phyloP scores from a whole-genome alignment of 2,888 invertebrate genomes.

The Andrena haemorrhoa region DNA sequence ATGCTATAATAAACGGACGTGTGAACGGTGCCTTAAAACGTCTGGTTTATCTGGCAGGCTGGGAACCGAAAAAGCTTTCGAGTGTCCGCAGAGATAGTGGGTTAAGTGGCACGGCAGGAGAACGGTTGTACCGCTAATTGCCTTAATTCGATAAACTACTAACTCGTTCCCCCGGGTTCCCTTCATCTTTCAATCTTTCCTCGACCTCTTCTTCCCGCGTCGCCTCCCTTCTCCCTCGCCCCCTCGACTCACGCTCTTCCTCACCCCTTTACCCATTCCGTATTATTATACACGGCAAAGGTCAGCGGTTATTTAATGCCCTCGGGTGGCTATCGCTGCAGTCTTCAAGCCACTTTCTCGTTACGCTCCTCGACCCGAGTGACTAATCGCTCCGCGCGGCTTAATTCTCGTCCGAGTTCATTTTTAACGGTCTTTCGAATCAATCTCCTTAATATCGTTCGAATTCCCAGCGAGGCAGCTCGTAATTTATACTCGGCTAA shows the following conservation, averaged over 20 bases:
- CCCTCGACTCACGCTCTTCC: conserved; percentile 25
- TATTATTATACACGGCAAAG: conserved; percentile 50
- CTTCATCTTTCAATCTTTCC: conserved; percentile 56
- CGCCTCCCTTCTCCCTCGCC: conserved; percentile 1
- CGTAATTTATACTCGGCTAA: conserved; percentile 36
- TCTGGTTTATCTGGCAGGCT: conserved; percentile 73
- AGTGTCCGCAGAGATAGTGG: conserved; percentile 78
- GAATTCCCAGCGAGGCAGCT: background rate
- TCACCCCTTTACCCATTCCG: conserved; percentile 12
- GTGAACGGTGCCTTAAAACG: conserved; percentile 64
- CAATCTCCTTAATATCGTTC: conserved; percentile 32
- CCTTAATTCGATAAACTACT: conserved; percentile 82
- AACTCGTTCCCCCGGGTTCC: conserved; percentile 67
- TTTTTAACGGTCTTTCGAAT: background rate
- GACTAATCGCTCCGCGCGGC: conserved; percentile 3
- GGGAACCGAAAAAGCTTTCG: conserved; percentile 81
- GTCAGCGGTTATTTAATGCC: conserved; percentile 47
- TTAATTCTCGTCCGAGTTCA: background rate
- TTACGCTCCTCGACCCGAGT: conserved; percentile 13
- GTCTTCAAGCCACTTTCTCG: conserved; percentile 21
- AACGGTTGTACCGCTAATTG: conserved; percentile 82
- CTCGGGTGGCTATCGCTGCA: background rate
- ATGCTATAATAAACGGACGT: conserved; percentile 56
- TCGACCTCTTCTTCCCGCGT: conserved; percentile 49
- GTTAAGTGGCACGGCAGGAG: conserved; percentile 75